Conservation (phyloP, 2,797 vertebrate species). For the Mallotus villosus region DNA sequence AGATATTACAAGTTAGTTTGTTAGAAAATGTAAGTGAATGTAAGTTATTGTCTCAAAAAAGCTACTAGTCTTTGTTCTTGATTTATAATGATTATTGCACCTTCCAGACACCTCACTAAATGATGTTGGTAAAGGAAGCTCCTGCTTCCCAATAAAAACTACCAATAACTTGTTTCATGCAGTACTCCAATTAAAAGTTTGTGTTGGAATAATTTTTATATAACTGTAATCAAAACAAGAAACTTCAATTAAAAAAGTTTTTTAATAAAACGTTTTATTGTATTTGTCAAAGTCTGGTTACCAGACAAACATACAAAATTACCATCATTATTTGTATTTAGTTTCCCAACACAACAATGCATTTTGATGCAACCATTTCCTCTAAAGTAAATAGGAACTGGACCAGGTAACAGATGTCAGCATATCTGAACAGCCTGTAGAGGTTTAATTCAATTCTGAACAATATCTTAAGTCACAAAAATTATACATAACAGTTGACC, state of each 20-base stretch:
- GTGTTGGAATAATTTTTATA: not conserved
- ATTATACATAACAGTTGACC: slow-evolving; percentile 53
- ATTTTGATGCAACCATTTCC: slow-evolving; percentile 66
- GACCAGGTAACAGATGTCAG: slow-evolving; percentile 54
- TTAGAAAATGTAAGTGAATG: no score
- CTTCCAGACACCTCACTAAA: no score
- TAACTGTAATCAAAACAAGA: slow-evolving; percentile 5
- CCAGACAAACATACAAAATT: slow-evolving; percentile 83
- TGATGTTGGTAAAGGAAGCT: no score
- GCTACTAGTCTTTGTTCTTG: no score
- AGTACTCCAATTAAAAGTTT: no score
- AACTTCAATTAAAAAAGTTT: not conserved
- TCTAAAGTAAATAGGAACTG: slow-evolving; percentile 18
- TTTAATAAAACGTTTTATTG: slow-evolving; percentile 79
- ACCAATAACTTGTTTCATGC: no score
- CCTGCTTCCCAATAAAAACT: no score
- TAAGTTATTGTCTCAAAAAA: no score
- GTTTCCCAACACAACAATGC: slow-evolving; percentile 69
- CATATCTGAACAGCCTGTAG: slow-evolving; percentile 62
- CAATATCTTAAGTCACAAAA: slow-evolving; percentile 65
- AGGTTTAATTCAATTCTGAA: slow-evolving; percentile 64
- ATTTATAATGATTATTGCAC: no score
- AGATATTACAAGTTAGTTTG: no score
- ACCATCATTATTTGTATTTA: slow-evolving; percentile 56
- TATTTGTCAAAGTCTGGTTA: slow-evolving; percentile 79